These are phyloP conservation scores for Tonatia bakeri DNA, from an alignment of 2,113 vertebrate genomes.

Conservation along the genomic window DNA sequence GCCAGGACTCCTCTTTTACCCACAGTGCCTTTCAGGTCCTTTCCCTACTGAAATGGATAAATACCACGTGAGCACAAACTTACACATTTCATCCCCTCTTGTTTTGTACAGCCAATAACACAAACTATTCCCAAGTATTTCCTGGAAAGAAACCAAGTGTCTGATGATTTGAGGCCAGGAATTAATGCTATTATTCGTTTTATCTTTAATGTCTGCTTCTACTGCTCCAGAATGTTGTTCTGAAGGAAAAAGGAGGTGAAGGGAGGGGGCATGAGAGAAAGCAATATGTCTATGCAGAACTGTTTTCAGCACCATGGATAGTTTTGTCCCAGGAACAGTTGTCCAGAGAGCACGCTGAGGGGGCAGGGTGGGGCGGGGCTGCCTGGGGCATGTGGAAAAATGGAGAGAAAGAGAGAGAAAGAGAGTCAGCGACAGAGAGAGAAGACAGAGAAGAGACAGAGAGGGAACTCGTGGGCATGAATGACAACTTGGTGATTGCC, in stretches of 20 bases:
- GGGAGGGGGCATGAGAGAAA: rapidly evolving
- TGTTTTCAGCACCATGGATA: not conserved
- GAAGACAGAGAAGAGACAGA: too few relatives aligned
- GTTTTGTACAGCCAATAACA: not conserved
- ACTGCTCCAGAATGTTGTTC: not conserved
- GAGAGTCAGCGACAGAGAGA: too few relatives aligned
- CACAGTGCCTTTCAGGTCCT: too few relatives aligned
- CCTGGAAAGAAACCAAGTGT: not conserved
- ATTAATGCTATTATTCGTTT: not conserved
- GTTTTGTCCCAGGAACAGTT: rapidly evolving
- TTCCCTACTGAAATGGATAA: not conserved
- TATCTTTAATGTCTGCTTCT: not conserved
- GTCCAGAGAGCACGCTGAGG: not conserved
- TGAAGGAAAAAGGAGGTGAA: not conserved
- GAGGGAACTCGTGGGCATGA: not conserved
- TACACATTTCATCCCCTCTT: not conserved
- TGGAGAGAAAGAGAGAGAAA: not conserved
- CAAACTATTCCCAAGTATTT: not conserved
- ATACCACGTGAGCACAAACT: not conserved
- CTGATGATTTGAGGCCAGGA: not conserved
- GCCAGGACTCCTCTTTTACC: not conserved
- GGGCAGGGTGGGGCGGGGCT: not conserved
- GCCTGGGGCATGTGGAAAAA: not conserved
- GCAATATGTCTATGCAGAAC: not conserved
- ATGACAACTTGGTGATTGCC: not conserved